These are phyloP conservation scores for Iselma pallidipennis DNA, from an alignment of 2,888 invertebrate species.

Conservation along the genomic window DNA sequence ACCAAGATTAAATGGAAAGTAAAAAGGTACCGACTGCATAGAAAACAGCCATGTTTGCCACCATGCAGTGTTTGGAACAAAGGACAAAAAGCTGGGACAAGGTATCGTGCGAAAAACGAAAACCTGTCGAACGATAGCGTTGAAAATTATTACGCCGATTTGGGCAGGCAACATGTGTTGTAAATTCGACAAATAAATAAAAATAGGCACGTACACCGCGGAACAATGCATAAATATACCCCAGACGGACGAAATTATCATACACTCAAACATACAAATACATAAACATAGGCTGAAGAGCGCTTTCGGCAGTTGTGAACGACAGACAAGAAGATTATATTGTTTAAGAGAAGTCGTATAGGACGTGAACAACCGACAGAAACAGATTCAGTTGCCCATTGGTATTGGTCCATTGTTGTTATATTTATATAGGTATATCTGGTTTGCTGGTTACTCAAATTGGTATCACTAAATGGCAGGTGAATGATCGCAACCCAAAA, in stretches of 20 bases:
- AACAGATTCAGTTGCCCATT: slow-evolving; percentile 24
- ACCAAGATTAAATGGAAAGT: background rate
- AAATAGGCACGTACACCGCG: slow-evolving; percentile 25
- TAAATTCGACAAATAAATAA: slow-evolving; percentile 31
- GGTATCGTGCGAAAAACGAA: slow-evolving; percentile 9
- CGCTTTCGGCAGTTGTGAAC: slow-evolving; percentile 36
- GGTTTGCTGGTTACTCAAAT: slow-evolving; percentile 29
- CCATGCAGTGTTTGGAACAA: background rate
- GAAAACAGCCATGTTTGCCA: background rate
- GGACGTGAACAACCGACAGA: slow-evolving; percentile 35
- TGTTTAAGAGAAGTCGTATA: slow-evolving; percentile 34
- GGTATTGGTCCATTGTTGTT: slow-evolving; percentile 25
- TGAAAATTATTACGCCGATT: slow-evolving; percentile 26
- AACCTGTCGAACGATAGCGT: slow-evolving; percentile 14
- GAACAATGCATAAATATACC: slow-evolving; percentile 31
- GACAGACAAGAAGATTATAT: slow-evolving; percentile 41
- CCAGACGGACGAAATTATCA: slow-evolving; percentile 34
- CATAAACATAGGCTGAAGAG: slow-evolving; percentile 37
- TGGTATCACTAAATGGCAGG: slow-evolving; percentile 27
- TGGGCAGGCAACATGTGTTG: slow-evolving; percentile 23
- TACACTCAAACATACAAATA: slow-evolving; percentile 38
- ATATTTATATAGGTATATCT: slow-evolving; percentile 11
- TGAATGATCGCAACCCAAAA: slow-evolving; percentile 17
- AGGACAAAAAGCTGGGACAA: background rate
- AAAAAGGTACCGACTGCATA: background rate